These are phyloP conservation scores for Fulica atra DNA, from an alignment of 2,113 vertebrate genomes.

Conservation along the genomic window DNA sequence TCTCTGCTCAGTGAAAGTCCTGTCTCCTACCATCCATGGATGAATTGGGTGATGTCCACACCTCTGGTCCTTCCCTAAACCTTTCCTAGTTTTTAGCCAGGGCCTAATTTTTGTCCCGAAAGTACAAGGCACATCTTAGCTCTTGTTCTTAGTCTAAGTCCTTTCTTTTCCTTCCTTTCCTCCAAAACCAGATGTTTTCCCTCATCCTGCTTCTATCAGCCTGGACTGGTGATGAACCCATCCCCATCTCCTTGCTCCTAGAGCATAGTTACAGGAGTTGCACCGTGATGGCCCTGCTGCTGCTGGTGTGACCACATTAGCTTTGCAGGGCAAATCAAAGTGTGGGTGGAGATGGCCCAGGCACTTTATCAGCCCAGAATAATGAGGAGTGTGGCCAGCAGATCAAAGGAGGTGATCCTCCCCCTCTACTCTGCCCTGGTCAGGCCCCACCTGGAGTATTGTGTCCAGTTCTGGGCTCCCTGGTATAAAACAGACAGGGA, in stretches of 20 bases:
- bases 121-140: rapidly evolving
- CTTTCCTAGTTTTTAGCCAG: not conserved
- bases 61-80: not conserved
- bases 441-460: too few species aligned
- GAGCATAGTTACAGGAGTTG: not conserved
- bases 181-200: not conserved
- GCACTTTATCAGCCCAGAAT: not conserved
- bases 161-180: not conserved
- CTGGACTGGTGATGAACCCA: not conserved
- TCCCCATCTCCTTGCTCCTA: not conserved
- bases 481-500: too few species aligned
- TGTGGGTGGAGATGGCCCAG: not conserved
- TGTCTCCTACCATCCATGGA: not conserved
- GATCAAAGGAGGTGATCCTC: too few species aligned
- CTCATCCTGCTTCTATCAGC: not conserved
- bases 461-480: too few species aligned
- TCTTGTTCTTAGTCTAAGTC: not conserved
- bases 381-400: not conserved
- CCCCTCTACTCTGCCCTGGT: too few species aligned
- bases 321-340: not conserved
- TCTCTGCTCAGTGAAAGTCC: not conserved
- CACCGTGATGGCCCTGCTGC: not conserved
- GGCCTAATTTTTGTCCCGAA: not conserved
- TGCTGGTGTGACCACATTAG: not conserved
- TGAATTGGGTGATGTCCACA: not conserved